Evolutionary conservation across 2,888 invertebrate species (phyloP), one percentile per base, ranked within the genome.

Genomic region (Polydrusus tereticollis): DNA sequence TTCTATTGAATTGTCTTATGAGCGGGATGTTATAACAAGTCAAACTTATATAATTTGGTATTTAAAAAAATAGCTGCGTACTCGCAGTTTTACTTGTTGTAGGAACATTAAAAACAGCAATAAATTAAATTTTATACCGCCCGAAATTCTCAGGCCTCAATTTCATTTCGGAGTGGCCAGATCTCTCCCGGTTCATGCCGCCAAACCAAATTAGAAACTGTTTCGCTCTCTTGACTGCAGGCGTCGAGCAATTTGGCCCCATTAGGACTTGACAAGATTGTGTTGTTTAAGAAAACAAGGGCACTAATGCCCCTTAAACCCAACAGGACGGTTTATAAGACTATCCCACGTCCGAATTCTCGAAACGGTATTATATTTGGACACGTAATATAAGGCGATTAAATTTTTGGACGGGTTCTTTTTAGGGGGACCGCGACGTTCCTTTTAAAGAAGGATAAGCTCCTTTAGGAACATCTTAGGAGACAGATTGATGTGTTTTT

Each of bases 121-220:
- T 12, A 12, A 16, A 41, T 16, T 16, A 41, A 6, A 2, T 41
- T 16, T 16, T 41, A 41, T 41, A 7, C 41, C 14, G 41, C 6
- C 16, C 47, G 26, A 63, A 63, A 47, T 47, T 64, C 18, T 52
- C 43, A 14, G 38, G 57, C 63, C 63, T 63, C 57, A 63, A 63
- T 69, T 69, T 69, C 55, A 63, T 69, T 69, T 21, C 60, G 16
- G 45, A 71, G 60, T 60, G 62, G 43, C 62, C 66, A 23, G 69
- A 78, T 79, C 78, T 77, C 75, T 77, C 78, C 76, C 76, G 78
- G 75, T 76, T n/a, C n/a, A n/a, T n/a, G 69, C 77, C 78, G 80
- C 79, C 81, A 82, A 82, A 82, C 80, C 79, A 81, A 82, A 82
- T 82, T 82, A 82, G 80, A 80, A 77, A 78, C 76, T 76, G 80